These are phyloP conservation scores for Poecilia gillii DNA, from an alignment of 2,797 vertebrate species.

Conservation along the genomic window DNA sequence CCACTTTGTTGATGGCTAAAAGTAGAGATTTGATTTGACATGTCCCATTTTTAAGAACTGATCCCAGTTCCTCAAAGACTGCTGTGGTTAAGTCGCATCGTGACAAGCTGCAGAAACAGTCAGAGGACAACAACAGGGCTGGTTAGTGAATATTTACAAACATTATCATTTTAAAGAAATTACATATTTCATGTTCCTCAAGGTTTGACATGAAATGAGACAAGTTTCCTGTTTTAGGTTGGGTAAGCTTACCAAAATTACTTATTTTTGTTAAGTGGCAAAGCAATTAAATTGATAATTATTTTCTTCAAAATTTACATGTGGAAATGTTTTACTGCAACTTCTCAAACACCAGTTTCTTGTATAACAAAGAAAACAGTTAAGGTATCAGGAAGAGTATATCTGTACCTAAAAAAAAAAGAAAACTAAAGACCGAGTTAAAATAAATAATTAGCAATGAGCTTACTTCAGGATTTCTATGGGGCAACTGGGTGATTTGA, in stretches of 20 bases:
- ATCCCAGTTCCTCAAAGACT: slow-evolving; percentile 80
- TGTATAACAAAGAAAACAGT: not conserved
- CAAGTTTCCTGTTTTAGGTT: not conserved
- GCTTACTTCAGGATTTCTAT: slow-evolving; percentile 77
- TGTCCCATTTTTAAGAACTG: slow-evolving; percentile 67
- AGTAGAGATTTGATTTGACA: slow-evolving; percentile 79
- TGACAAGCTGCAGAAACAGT: slow-evolving; percentile 73
- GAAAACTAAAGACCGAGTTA: not conserved
- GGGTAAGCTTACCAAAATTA: not conserved
- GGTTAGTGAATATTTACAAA: slow-evolving; percentile 1
- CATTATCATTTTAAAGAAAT: not conserved
- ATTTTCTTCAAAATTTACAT: not conserved
- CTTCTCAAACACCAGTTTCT: not conserved
- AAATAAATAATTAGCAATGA: slow-evolving; percentile 8
- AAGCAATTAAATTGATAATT: not conserved
- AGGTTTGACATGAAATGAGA: not conserved
- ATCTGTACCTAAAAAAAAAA: not conserved
- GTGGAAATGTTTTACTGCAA: not conserved
- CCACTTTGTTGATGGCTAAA: slow-evolving; percentile 82
- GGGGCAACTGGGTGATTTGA: slow-evolving; percentile 72
- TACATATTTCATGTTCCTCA: not conserved
- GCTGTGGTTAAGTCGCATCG: slow-evolving; percentile 77
- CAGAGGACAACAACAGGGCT: not conserved
- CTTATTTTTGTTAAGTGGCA: not conserved
- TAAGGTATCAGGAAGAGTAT: not conserved